Base-by-base conservation (phyloP, 2,113 vertebrate species). In the Planiliza haematocheilus region DNA sequence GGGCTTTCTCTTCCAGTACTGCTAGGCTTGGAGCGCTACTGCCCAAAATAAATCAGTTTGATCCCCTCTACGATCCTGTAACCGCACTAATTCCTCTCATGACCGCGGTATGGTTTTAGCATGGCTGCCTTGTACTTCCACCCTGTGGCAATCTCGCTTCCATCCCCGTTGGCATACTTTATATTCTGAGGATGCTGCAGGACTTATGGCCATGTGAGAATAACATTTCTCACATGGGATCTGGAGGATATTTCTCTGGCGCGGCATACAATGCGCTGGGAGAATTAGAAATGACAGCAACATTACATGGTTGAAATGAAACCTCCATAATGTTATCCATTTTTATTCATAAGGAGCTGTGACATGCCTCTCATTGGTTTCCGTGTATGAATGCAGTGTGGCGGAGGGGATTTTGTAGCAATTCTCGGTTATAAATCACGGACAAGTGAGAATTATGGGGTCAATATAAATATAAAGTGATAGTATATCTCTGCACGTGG, bases 291-390 rank as follows among this genome's bases (percentile, higher is more conserved):
- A 84, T 85, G 88, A 88, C 88, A 89, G 77, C 74, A 85, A 74
- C 78, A 86, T 91, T 86, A 81, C 81, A 88, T 71, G 87, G 77
- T 62, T 85, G 77, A 86, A 89, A 91, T 88, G 76, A 89, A 84
- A 73, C 65, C 67, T 46, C 72, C 75, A 75, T 87, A 86, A 87
- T 85, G 79, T 78, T 81, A 87, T 87, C 80, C 77, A 76, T 91
- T 89, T 80, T 83, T 84, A 91, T 92, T 89, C 88, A 86, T 77
- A 86, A 70, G 77, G 66, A 75, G 64, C 78, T 13, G 61, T 64
- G 61, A 73, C 70, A 58, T 66, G 77, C 30, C 71, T 81, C 77
- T 85, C 70, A 69, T 77, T 75, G 82, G 70, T 60, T 72, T 64
- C 48, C 48, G 73, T 72, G 74, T 39, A 37, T 34, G 55, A 71